A percentile compares a stretch with the other conserved stretches of the same genome.
phyloP scores from a whole-genome alignment of 30 jellyfish, hydroid and myxozoan genomes.

The Hydractinia echinata region DNA sequence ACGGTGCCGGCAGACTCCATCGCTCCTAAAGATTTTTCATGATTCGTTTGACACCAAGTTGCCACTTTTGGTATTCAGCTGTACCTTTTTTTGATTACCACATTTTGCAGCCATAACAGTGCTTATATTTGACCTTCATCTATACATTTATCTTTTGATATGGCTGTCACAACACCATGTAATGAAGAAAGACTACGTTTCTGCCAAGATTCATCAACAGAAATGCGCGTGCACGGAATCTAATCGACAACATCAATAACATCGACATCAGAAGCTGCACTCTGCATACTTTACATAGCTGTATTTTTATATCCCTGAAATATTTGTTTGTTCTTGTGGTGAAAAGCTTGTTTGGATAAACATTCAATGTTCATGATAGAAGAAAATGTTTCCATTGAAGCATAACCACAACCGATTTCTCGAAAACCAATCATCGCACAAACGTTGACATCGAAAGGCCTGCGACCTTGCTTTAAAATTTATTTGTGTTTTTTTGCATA shows the following conservation, averaged over 20 bases:
- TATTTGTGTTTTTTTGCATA: too few species aligned
- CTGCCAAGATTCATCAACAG: constrained; percentile 20
- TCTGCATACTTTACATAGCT: constrained; percentile 5
- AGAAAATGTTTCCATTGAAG: constrained; percentile 11
- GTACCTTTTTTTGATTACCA: neutral
- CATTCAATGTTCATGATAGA: neutral
- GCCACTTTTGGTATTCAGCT: constrained; percentile 2
- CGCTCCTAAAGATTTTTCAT: neutral
- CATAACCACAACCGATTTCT: constrained; percentile 15
- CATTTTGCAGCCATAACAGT: constrained; percentile 9
- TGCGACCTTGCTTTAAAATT: neutral
- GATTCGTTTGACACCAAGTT: neutral
- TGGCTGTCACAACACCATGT: constrained; percentile 19
- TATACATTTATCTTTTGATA: constrained; percentile 4
- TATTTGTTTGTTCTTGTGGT: neutral
- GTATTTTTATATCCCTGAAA: neutral
- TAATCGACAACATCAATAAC: constrained; percentile 2
- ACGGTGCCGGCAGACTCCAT: neutral
- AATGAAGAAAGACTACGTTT: constrained; percentile 1
- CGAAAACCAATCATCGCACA: constrained; percentile 1
- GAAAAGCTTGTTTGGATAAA: constrained; percentile 4
- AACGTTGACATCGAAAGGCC: neutral
- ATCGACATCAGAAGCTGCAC: constrained; percentile 3
- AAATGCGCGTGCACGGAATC: constrained; percentile 8
- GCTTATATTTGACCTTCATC: neutral